These are phyloP conservation scores for Synodontis membranacea DNA, from an alignment of 2,113 vertebrate genomes.

Conservation along the genomic window DNA sequence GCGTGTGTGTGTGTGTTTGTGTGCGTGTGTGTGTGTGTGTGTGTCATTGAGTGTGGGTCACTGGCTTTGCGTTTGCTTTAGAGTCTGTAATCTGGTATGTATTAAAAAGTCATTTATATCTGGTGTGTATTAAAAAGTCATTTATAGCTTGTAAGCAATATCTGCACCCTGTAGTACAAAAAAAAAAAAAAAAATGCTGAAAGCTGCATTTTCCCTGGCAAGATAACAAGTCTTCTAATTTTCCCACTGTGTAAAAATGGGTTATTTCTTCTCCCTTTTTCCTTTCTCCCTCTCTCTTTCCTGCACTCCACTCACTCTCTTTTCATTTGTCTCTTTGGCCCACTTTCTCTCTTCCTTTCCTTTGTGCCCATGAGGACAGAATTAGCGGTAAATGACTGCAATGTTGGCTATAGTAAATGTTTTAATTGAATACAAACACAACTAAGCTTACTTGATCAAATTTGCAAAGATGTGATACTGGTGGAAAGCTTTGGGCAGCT, in stretches of 20 bases:
- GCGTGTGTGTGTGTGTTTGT: background rate
- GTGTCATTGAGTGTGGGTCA: constrained; percentile 6
- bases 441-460: constrained; percentile 8
- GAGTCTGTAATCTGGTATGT: constrained; percentile 50
- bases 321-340: constrained; percentile 23
- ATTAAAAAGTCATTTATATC: constrained; percentile 55
- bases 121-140: constrained; percentile 53
- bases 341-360: background rate
- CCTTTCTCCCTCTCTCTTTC: constrained; percentile 13
- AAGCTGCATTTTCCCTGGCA: constrained; percentile 60
- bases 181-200: constrained; percentile 57
- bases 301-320: constrained; percentile 15
- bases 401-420: constrained; percentile 42
- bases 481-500: constrained; percentile 18
- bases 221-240: constrained; percentile 65
- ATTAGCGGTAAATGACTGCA: constrained; percentile 32
- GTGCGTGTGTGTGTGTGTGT: background rate
- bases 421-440: constrained; percentile 43
- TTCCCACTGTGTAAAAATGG: constrained; percentile 48
- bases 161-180: constrained; percentile 48
- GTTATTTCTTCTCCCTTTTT: constrained; percentile 47
- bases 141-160: constrained; percentile 60
- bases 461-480: constrained; percentile 26
- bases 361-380: constrained; percentile 15
- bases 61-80: constrained; percentile 42